phyloP scores from a whole-genome alignment of 2,797 vertebrate genomes.

The Loris lydekkerianus region DNA sequence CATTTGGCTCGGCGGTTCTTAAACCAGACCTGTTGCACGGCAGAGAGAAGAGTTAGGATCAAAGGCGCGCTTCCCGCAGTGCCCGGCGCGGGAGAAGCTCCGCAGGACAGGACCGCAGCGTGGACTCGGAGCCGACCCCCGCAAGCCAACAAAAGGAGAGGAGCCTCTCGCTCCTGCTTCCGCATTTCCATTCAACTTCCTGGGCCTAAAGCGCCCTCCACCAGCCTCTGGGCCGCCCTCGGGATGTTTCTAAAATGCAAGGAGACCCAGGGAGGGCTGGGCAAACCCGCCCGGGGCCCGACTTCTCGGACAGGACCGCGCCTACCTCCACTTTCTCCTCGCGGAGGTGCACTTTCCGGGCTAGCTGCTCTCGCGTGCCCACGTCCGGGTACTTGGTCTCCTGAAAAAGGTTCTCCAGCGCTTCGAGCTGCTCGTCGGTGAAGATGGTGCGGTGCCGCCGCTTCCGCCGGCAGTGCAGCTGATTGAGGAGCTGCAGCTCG shows the following conservation, averaged over 20 bases:
- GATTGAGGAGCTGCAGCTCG: conserved; percentile 97
- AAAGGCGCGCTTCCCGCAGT: fast-evolving
- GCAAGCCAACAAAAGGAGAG: not conserved
- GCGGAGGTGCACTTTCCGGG: conserved; percentile 97
- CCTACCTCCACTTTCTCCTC: conserved; percentile 99
- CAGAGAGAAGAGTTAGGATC: not conserved
- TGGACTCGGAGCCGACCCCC: not conserved
- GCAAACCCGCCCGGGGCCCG: not conserved
- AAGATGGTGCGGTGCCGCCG: conserved; percentile 97
- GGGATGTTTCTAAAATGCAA: not conserved
- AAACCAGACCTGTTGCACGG: conserved; percentile 95
- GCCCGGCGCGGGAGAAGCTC: not conserved
- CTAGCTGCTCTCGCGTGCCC: conserved; percentile 97
- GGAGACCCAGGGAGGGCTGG: not conserved
- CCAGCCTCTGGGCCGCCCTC: not conserved
- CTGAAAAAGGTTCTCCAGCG: conserved; percentile 97
- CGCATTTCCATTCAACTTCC: conserved; percentile 44
- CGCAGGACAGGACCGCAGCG: fast-evolving
- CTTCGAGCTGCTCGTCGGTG: conserved; percentile 98
- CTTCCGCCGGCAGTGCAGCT: conserved; percentile 97
- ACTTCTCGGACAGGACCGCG: not conserved
- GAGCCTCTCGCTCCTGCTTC: not conserved
- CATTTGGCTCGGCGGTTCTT: conserved; percentile 99
- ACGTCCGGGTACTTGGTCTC: conserved; percentile 99
- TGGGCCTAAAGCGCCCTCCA: conserved; percentile 66